Percentiles rank a stretch among this genome's conserved stretches.
Conservation (phyloP, 2,113 vertebrate genomes). For the Oreochromis aureus region DNA sequence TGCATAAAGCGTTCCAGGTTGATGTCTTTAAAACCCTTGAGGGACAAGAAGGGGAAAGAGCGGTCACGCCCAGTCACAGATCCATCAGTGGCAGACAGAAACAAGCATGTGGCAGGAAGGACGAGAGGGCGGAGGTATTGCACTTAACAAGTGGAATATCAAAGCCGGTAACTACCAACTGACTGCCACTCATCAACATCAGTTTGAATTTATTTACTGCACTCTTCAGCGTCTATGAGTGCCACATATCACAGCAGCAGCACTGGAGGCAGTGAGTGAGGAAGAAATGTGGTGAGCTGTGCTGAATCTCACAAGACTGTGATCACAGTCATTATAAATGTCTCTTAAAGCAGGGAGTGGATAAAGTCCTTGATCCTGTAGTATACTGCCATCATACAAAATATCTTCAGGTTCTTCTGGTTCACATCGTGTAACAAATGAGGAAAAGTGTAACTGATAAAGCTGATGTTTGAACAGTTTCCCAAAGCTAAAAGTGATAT, state of each 20-base stretch:
- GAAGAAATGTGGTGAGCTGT: neutral
- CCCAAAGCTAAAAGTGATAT: neutral
- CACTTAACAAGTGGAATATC: neutral
- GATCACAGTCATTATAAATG: neutral
- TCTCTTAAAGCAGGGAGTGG: neutral
- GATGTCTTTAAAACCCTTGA: slow-evolving; percentile 97
- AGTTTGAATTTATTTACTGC: neutral
- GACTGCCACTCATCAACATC: neutral
- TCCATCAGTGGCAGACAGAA: neutral
- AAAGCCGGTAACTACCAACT: neutral
- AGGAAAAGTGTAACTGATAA: neutral
- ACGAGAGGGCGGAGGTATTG: neutral
- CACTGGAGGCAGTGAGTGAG: neutral
- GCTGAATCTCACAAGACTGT: neutral
- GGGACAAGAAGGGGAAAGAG: neutral
- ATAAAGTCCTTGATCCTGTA: neutral
- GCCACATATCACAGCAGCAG: neutral
- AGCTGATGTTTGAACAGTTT: neutral
- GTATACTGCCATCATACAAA: neutral
- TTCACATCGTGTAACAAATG: neutral
- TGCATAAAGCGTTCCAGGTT: slow-evolving; percentile 98
- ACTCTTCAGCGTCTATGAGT: neutral
- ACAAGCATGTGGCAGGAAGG: neutral
- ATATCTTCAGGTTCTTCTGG: neutral
- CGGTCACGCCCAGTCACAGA: neutral